These are phyloP conservation scores for Bujurquina vittata DNA, from an alignment of 2,113 vertebrate species.

Conservation along the genomic window DNA sequence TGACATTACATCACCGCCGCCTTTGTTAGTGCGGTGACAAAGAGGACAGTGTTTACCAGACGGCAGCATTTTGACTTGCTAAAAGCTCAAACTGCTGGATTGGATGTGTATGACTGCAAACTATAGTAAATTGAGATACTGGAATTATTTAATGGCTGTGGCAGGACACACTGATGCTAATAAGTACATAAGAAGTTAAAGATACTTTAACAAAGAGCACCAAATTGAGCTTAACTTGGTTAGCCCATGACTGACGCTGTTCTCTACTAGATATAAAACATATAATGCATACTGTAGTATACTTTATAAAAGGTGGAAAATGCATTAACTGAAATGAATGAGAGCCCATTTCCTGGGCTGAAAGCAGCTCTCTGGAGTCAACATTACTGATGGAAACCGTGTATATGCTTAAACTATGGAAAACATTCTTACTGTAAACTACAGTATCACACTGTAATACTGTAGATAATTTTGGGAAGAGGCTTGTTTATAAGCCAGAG, in stretches of 20 bases:
- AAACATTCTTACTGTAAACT: background rate
- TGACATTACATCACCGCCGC: slow-evolving; percentile 67
- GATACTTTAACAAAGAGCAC: background rate
- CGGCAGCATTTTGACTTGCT: slow-evolving; percentile 48
- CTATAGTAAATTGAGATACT: background rate
- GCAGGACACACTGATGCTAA: background rate
- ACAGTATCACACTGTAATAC: background rate
- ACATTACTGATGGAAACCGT: background rate
- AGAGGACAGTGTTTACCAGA: slow-evolving; percentile 74
- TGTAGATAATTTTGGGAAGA: background rate
- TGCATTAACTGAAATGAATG: background rate
- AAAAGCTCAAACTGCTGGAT: slow-evolving; percentile 23
- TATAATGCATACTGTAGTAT: background rate
- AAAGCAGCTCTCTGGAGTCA: too few relatives aligned
- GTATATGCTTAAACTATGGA: background rate
- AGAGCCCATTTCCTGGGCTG: background rate
- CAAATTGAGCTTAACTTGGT: background rate
- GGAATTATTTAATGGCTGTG: background rate
- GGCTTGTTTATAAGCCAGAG: background rate
- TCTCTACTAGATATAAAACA: too few relatives aligned
- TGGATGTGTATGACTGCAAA: background rate
- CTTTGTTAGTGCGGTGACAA: slow-evolving; percentile 78
- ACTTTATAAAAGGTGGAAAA: background rate
- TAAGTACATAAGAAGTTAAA: background rate
- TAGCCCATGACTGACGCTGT: background rate